Conservation (phyloP, 1,140 invertebrate species). For the Telenomus remus region DNA sequence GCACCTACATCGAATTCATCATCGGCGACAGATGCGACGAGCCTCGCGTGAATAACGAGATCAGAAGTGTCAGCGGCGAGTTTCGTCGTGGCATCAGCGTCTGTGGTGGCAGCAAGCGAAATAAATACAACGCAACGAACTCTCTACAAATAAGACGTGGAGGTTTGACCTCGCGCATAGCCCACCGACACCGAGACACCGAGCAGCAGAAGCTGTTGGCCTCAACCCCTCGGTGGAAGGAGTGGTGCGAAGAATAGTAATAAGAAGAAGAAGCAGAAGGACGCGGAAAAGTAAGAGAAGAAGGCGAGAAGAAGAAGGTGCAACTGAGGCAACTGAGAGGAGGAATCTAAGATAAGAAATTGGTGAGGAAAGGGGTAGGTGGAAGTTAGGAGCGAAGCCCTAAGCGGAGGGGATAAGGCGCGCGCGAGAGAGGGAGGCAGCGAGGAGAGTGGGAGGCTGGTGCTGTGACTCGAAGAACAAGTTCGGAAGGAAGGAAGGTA, state of each 20-base stretch:
- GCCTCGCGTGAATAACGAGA: slow-evolving; percentile 56
- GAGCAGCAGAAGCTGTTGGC: slow-evolving; percentile 69
- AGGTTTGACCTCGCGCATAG: slow-evolving; percentile 60
- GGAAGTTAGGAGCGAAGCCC: slow-evolving; percentile 36
- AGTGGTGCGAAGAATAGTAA: slow-evolving; percentile 71
- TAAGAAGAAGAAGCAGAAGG: slow-evolving; percentile 39
- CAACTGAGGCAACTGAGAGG: slow-evolving; percentile 7
- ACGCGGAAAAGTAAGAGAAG: slow-evolving; percentile 10
- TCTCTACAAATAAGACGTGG: slow-evolving; percentile 60
- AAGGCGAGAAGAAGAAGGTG: slow-evolving; percentile 20
- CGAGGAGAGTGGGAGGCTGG: slow-evolving; percentile 42
- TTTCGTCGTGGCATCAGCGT: slow-evolving; percentile 51
- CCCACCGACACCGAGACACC: slow-evolving; percentile 65
- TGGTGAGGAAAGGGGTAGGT: not conserved
- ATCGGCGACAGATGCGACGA: slow-evolving; percentile 60
- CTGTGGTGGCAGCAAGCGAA: slow-evolving; percentile 53
- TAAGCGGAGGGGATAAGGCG: slow-evolving; percentile 22
- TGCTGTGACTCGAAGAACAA: slow-evolving; percentile 44
- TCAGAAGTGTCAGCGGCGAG: slow-evolving; percentile 54
- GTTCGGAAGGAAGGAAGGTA: slow-evolving; percentile 6
- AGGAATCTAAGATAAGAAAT: slow-evolving; percentile 39
- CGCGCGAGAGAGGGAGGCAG: slow-evolving; percentile 32
- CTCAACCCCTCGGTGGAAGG: slow-evolving; percentile 70
- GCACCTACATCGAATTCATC: slow-evolving; percentile 64
- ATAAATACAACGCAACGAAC: slow-evolving; percentile 59